Evolutionary conservation across 1,140 invertebrate species (phyloP).

Genomic region (Saccostrea cuccullata): DNA sequence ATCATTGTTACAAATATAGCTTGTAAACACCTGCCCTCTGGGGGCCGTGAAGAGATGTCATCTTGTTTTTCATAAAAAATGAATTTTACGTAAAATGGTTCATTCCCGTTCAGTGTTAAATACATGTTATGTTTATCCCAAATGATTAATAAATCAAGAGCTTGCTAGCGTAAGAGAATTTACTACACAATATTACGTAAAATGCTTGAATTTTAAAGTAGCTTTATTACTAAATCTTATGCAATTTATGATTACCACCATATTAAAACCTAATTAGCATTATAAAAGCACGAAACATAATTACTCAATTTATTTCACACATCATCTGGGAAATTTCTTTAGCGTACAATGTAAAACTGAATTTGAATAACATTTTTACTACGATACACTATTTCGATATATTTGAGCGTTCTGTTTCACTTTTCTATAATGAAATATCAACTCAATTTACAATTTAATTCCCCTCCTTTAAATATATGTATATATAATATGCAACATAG

Average conservation of each 20-base stretch:
- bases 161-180: no score
- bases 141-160: no score
- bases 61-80: no score
- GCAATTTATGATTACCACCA: not conserved
- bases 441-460: no score
- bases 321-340: not conserved
- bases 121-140: no score
- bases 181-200: no score
- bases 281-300: not conserved
- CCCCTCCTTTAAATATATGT: no score
- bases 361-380: not conserved
- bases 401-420: no score
- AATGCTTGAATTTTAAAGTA: not conserved
- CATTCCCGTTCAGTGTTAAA: no score
- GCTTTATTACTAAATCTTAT: not conserved
- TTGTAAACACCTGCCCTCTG: not conserved
- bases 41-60: not conserved
- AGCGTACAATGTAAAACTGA: not conserved
- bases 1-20: not conserved
- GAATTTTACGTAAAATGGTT: no score
- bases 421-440: no score
- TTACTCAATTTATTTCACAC: not conserved
- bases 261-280: not conserved
- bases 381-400: not conserved
- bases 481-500: no score